phyloP scores from a whole-genome alignment of 2,113 vertebrate genomes.

The Antigone vipio region DNA sequence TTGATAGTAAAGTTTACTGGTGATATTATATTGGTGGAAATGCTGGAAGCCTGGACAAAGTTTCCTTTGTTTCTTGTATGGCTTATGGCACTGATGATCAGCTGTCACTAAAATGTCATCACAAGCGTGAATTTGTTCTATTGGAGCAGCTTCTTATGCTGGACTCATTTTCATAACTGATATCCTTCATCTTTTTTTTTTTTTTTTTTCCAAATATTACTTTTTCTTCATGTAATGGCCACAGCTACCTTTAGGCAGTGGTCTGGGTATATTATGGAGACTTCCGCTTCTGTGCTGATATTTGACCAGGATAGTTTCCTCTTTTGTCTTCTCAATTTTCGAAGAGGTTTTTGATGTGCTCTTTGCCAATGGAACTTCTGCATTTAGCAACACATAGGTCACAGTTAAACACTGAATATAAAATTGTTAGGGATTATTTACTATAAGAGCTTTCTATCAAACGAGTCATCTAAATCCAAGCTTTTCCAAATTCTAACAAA shows the following conservation, averaged over 20 bases:
- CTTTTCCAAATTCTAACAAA: neutral
- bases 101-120: neutral
- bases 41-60: neutral
- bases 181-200: neutral
- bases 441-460: neutral
- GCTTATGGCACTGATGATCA: neutral
- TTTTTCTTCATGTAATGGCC: neutral
- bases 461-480: neutral
- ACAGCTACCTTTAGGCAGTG: neutral
- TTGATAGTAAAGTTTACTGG: neutral
- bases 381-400: neutral
- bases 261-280: neutral
- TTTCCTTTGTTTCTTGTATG: neutral
- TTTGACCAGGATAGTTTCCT: neutral
- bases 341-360: neutral
- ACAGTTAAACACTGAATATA: neutral
- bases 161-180: neutral
- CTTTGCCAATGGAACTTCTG: neutral
- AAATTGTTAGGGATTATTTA: neutral
- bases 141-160: neutral
- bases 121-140: neutral
- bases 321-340: neutral
- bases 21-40: neutral
- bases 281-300: neutral
- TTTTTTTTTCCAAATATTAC: neutral